Percentiles rank a stretch among this genome's conserved stretches.
Evolutionary conservation across 2,888 invertebrate species (phyloP).

Genomic region (Eristalis arbustorum): DNA sequence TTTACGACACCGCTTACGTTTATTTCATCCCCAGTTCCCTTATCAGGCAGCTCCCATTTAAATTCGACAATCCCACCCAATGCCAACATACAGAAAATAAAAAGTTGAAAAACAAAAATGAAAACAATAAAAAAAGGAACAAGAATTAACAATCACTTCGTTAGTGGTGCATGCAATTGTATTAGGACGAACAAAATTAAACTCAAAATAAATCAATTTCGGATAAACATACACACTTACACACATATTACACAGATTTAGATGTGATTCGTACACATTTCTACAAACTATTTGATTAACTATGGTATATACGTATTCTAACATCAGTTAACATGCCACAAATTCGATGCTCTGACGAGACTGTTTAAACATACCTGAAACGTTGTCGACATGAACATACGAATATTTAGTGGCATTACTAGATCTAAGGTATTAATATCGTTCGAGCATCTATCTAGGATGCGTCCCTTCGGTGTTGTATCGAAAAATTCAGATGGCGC

Average conservation of each 20-base stretch:
- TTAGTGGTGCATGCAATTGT: slow-evolving; percentile 1
- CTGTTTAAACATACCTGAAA: slow-evolving; percentile 77
- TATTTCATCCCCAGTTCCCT: too few relatives aligned
- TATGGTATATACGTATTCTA: not conserved
- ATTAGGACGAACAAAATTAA: not conserved
- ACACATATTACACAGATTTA: slow-evolving; percentile 3
- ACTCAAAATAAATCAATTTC: not conserved
- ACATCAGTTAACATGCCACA: slow-evolving; percentile 16
- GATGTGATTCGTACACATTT: not conserved
- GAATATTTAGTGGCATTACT: slow-evolving; percentile 80
- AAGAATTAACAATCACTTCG: not conserved
- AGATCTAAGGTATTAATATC: slow-evolving; percentile 83
- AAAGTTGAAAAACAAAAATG: not conserved
- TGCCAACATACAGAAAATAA: not conserved
- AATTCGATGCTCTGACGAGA: not conserved
- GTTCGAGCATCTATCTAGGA: slow-evolving; percentile 84
- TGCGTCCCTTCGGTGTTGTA: slow-evolving; percentile 84
- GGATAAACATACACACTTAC: slow-evolving; percentile 13
- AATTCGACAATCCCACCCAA: slow-evolving; percentile 1
- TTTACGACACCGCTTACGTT: too few relatives aligned
- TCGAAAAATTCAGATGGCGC: slow-evolving; percentile 84
- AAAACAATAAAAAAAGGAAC: not conserved
- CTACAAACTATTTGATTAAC: not conserved
- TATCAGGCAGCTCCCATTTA: too few relatives aligned
- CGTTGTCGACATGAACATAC: slow-evolving; percentile 76